Conservation (phyloP, 2,113 vertebrate genomes). For the Plestiodon gilberti region DNA sequence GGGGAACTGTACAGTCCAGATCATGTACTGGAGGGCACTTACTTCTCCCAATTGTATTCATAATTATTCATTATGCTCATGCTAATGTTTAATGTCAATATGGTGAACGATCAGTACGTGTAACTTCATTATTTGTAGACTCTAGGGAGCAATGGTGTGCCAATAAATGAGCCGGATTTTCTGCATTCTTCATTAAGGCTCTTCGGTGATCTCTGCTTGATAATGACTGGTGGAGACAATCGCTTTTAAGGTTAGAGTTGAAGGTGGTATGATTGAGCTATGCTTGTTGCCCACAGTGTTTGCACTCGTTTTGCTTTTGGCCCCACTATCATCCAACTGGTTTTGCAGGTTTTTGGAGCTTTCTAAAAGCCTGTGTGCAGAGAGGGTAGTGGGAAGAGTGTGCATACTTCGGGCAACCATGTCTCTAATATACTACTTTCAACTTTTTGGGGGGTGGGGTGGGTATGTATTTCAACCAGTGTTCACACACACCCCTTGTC, state of each 20-base stretch:
- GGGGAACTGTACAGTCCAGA: background rate
- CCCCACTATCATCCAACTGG: background rate
- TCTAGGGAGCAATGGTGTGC: background rate
- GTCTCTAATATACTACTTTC: background rate
- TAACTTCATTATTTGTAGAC: background rate
- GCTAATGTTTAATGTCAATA: constrained; percentile 3
- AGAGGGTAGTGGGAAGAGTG: background rate
- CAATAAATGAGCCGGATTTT: background rate
- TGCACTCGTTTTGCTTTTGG: background rate
- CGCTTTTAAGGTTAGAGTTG: background rate
- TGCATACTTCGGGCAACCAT: background rate
- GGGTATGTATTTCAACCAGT: background rate
- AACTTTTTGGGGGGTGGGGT: background rate
- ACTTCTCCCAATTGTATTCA: background rate
- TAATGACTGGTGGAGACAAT: background rate
- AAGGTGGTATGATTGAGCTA: background rate
- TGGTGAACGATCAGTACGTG: background rate
- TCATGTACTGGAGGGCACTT: accelerated
- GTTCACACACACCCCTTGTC: background rate
- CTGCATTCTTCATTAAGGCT: background rate
- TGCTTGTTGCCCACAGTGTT: background rate
- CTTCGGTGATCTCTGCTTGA: background rate
- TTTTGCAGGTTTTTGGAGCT: background rate
- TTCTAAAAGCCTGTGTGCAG: background rate
- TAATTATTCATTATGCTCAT: accelerated